Base-by-base conservation (phyloP, 2,888 invertebrate species). In the Pterobdella sp. region DNA sequence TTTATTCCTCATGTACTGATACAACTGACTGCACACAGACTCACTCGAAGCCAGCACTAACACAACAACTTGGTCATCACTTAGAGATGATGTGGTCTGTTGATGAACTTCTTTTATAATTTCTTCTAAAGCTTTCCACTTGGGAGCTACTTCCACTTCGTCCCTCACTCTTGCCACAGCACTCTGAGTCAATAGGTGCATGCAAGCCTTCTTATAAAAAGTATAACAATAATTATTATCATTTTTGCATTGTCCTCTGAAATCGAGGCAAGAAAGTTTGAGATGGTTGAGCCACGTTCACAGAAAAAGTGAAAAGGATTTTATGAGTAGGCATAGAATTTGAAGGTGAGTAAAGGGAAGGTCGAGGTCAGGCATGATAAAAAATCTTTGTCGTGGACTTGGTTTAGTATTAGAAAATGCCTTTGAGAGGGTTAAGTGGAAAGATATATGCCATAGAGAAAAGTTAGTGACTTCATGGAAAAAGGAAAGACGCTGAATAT, bases 81-180 rank as follows among this genome's bases (percentile, higher is more conserved):
- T 22, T 14, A 26, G n/a, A 18, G 60, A 4, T 56, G n/a, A 56
- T 56, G 60, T 34, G n/a, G 34, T 26, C 22, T 91, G 89, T 42
- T 86, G 86, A 29, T 90, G 89, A 80, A 96, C 92, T 86, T 96
- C 95, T 76, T 88, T 85, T 65, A 96, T 84, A 74, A 94, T 88
- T 83, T 94, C 93, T 75, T 87, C 87, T 1, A 96, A 85, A 14
- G 89, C 89, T 79, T 88, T 87, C 95, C 95, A 96, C 85, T 96
- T 96, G 4, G 94, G 92, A 82, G 90, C 90, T 56, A 88, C 86
- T 85, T 95, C 94, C 91, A 91, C 78, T 88, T 73, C 73, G 42
- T 79, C 78, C 32, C 42, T 36, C 14, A 31, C 63, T 29, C n/a
- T 63, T 7, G 10, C 22, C n/a, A 7, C 18, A 2, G 52, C n/a